phyloP scores from a whole-genome alignment of 2,888 invertebrate species.

The Cephus rjabovi region DNA sequence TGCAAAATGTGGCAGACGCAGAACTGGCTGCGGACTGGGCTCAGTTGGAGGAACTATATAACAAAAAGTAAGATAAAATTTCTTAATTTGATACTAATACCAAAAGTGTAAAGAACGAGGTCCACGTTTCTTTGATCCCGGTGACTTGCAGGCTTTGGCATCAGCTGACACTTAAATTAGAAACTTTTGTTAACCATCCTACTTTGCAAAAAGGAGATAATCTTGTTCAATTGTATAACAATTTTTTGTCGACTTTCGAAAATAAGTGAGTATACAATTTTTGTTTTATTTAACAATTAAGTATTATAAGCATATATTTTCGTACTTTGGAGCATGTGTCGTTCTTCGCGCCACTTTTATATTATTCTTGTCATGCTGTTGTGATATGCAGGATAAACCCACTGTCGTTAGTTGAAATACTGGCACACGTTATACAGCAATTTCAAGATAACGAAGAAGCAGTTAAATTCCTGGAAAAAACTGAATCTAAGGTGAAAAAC shows the following conservation, averaged over 20 bases:
- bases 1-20: conserved; percentile 80
- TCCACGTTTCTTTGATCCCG: conserved; percentile 23
- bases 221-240: conserved; percentile 87
- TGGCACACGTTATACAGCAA: conserved; percentile 81
- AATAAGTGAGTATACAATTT: conserved; percentile 80
- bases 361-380: conserved; percentile 24
- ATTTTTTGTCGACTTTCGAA: conserved; percentile 93
- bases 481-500: conserved; percentile 86
- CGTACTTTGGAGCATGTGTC: background rate
- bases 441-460: conserved; percentile 85
- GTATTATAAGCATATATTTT: background rate
- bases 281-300: conserved; percentile 7
- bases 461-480: conserved; percentile 87
- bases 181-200: conserved; percentile 83
- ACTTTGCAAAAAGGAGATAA: conserved; percentile 81
- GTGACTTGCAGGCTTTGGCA: conserved; percentile 88
- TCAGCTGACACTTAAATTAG: conserved; percentile 89
- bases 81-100: background rate
- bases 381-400: conserved; percentile 87
- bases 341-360: background rate
- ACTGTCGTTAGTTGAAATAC: conserved; percentile 89
- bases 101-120: background rate
- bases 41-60: conserved; percentile 88
- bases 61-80: conserved; percentile 80
- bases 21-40: conserved; percentile 90